Evolutionary conservation across 2,797 vertebrate genomes (phyloP).

Genomic region (Semaprochilodus insignis): DNA sequence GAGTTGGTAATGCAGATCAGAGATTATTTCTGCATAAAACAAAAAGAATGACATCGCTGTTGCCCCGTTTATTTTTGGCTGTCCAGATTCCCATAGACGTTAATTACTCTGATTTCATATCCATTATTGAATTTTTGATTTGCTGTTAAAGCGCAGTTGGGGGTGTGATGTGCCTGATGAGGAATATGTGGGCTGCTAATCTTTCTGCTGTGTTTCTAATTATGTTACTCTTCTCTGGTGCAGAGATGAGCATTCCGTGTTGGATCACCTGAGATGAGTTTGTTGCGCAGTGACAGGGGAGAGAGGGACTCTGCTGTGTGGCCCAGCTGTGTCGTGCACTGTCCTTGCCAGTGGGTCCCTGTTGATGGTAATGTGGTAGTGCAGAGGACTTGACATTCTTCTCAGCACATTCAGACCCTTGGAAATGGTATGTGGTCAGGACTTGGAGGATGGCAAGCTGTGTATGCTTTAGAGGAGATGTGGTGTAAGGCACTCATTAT

Average conservation of each 20-base stretch:
- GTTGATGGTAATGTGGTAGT: neutral
- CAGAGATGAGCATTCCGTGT: neutral
- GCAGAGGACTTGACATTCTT: constrained; percentile 4
- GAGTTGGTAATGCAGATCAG: constrained; percentile 75
- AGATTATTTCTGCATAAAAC: constrained; percentile 67
- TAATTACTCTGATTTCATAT: constrained; percentile 75
- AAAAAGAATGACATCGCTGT: constrained; percentile 71
- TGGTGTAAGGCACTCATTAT: neutral
- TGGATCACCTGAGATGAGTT: neutral
- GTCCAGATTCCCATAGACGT: constrained; percentile 64
- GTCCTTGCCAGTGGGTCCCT: neutral
- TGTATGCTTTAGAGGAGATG: neutral
- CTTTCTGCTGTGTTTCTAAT: constrained; percentile 14
- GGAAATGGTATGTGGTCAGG: neutral
- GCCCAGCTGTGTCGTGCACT: neutral
- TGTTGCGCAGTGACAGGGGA: neutral
- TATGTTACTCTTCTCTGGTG: constrained; percentile 13
- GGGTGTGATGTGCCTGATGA: constrained; percentile 41
- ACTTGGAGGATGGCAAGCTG: neutral
- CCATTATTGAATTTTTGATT: constrained; percentile 74
- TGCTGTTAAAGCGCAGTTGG: constrained; percentile 62
- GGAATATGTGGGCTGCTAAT: neutral
- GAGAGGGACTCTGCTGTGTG: neutral
- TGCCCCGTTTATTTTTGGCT: constrained; percentile 68
- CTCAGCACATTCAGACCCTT: neutral